Conservation (phyloP, 2,113 vertebrate genomes). For the Scomber japonicus region DNA sequence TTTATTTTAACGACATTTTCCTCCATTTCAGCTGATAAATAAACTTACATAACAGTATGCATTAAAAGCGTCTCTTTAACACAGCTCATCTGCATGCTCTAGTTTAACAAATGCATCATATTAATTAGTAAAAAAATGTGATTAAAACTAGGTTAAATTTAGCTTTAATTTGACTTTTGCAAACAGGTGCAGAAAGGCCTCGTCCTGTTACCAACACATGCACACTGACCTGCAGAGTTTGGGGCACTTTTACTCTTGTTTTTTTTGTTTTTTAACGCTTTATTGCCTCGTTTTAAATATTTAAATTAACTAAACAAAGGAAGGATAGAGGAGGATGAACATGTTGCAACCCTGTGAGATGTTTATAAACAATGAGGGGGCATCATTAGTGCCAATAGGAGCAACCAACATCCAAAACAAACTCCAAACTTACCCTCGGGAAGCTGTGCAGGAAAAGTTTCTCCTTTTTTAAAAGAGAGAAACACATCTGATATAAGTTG, state of each 20-base stretch:
- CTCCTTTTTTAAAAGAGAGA: neutral
- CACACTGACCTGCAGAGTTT: slow-evolving; percentile 24
- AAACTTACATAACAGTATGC: neutral
- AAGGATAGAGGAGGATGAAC: neutral
- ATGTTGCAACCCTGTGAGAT: slow-evolving; percentile 28
- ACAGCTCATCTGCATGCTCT: neutral
- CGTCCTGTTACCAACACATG: neutral
- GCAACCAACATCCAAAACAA: slow-evolving; percentile 33
- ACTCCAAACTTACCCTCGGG: neutral
- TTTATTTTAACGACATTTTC: neutral
- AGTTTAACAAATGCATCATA: neutral
- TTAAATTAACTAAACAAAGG: neutral
- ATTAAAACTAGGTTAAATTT: neutral
- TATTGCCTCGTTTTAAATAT: too few relatives aligned
- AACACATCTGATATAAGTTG: slow-evolving; percentile 14
- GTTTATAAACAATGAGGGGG: slow-evolving; percentile 73
- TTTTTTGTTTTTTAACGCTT: too few relatives aligned
- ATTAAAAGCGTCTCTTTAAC: neutral
- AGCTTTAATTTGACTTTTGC: slow-evolving; percentile 13
- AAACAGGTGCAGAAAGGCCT: slow-evolving; percentile 34
- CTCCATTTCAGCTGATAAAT: neutral
- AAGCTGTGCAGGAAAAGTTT: neutral
- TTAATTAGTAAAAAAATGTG: neutral
- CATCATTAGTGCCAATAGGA: slow-evolving; percentile 34
- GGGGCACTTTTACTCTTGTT: neutral